phyloP scores from a whole-genome alignment of 2,113 vertebrate genomes.

The Pandion haliaetus region DNA sequence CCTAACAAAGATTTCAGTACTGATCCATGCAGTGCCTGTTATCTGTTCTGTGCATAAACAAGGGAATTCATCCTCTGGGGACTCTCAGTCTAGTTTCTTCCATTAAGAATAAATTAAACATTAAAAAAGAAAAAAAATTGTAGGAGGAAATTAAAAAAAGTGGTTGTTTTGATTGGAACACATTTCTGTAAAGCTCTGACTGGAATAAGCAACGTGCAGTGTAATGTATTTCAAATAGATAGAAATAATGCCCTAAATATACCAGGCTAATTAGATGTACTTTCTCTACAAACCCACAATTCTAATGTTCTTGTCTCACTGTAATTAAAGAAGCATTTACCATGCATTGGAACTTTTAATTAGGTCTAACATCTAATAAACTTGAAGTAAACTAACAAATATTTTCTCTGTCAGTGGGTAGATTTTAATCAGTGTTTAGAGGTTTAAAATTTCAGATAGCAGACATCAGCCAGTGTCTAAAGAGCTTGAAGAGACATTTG shows the following conservation, averaged over 20 bases:
- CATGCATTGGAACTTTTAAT: conserved; percentile 68
- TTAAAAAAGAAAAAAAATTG: not conserved
- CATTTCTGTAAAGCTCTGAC: conserved; percentile 21
- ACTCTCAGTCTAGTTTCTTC: conserved; percentile 8
- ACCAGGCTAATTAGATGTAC: conserved; percentile 64
- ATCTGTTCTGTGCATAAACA: conserved; percentile 32
- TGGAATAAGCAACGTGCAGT: conserved; percentile 35
- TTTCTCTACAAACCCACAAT: conserved; percentile 64
- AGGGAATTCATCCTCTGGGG: not conserved
- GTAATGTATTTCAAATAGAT: conserved; percentile 30
- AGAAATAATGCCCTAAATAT: conserved; percentile 62
- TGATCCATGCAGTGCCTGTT: not conserved
- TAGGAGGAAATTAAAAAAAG: not conserved
- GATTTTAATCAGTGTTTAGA: conserved; percentile 40
- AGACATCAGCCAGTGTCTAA: not conserved
- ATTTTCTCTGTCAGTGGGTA: conserved; percentile 51
- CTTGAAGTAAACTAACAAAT: conserved; percentile 65
- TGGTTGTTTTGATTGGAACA: not conserved
- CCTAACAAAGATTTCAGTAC: not conserved
- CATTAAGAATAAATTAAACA: conserved; percentile 39
- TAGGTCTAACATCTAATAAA: conserved; percentile 70
- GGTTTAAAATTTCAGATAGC: conserved; percentile 14
- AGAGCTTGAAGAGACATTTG: not conserved
- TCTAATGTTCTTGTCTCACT: conserved; percentile 59
- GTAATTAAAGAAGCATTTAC: conserved; percentile 73